Evolutionary conservation across 2,797 vertebrate species (phyloP), one percentile per base, ranked within the genome.

Genomic region (Gymnocypris eckloni): DNA sequence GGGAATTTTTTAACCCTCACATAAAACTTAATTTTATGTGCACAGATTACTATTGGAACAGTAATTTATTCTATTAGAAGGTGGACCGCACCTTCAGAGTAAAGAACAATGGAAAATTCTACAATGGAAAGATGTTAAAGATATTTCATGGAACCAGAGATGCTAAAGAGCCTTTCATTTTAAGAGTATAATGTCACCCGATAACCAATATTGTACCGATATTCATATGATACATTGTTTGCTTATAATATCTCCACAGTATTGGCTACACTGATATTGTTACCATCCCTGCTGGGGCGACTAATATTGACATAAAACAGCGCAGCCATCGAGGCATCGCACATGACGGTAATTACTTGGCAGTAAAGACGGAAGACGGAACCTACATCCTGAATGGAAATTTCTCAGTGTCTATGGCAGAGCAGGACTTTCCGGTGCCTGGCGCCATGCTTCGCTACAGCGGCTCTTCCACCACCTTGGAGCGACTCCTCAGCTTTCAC

Each of bases 221-320:
- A 39, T 52, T 39, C 64, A 39, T 81, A 71, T 72, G 37, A 82
- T 12, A n/a, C 6, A 56, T 16, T 77, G 33, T 66, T 81, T 66
- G 2, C 22, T 67, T 20, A 13, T 70, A 52, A 85, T 83, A 48
- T 86, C 52, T 86, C 41, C 6, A 37, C 89, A 99, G 98, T 6
- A 98, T 95, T 0, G 98, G 98, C 86, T 99, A 99, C 94, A 97
- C 95, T 0, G 97, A 99, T 87, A 95, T 99, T 0, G 95, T 99
- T 91, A 98, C 97, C 54, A 97, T 99, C 92, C 98, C 98, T 0
- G 93, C 95, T 0, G 97, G 97, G 0, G 97, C 98, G 16, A 99
- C 98, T 4, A 98, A 98, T 90, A 97, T 99, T 8, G 98, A 99
- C 77, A 90, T 99, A 88, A 99, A 99, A 22, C 98, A 99, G 87